A percentile compares a stretch with the other conserved stretches of the same genome.
Conservation (phyloP, 1,140 invertebrate genomes). For the Ooceraea biroi region DNA sequence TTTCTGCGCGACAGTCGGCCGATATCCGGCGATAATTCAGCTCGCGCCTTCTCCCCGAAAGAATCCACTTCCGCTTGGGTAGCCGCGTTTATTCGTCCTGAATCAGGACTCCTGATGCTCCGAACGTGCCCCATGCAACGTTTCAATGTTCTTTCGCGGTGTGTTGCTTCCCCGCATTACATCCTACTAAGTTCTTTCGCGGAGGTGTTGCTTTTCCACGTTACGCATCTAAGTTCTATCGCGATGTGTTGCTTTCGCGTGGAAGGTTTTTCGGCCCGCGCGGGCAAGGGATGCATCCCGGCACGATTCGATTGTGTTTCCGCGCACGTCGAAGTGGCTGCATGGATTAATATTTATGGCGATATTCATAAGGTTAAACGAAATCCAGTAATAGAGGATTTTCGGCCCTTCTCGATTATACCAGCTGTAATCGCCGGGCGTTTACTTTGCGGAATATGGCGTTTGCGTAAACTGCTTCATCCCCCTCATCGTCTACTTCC, state of each 20-base stretch:
- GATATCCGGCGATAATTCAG: conserved; percentile 47
- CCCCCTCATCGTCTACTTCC: too few species aligned
- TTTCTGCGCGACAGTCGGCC: conserved; percentile 22
- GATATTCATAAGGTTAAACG: conserved; percentile 68
- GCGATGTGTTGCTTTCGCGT: too few species aligned
- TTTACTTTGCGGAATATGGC: conserved; percentile 11
- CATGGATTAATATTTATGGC: conserved; percentile 71
- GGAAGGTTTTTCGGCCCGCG: conserved; percentile 9
- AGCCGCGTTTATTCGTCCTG: background rate
- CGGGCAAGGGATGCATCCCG: background rate
- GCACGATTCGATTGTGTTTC: too few species aligned
- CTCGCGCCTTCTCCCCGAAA: conserved; percentile 20
- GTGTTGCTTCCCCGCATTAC: too few species aligned
- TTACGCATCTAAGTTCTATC: too few species aligned
- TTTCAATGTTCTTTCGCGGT: too few species aligned
- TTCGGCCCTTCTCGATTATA: conserved; percentile 44
- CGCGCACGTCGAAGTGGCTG: conserved; percentile 15
- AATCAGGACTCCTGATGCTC: too few species aligned
- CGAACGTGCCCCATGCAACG: too few species aligned
- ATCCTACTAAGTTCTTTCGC: too few species aligned
- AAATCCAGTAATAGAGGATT: conserved; percentile 70
- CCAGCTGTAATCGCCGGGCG: conserved; percentile 45
- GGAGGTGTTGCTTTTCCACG: too few species aligned
- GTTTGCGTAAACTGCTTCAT: conserved; percentile 12
- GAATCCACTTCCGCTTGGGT: conserved; percentile 6